Conservation (phyloP, 1,140 invertebrate species). For the Drosophila baimaii region DNA sequence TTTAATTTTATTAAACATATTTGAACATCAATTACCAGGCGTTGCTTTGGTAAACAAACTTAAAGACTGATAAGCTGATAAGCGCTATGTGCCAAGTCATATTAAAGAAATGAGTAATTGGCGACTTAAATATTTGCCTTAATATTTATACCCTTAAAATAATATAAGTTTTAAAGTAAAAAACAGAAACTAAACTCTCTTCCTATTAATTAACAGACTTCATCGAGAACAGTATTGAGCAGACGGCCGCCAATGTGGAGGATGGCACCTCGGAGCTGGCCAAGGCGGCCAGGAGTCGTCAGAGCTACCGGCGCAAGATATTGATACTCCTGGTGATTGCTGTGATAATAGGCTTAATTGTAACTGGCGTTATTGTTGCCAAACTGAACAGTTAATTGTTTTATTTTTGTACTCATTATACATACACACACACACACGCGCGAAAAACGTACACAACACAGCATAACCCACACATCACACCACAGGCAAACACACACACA, state of each 20-base stretch:
- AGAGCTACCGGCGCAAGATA: constrained; percentile 89
- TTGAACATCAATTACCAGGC: background rate
- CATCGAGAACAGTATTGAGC: constrained; percentile 94
- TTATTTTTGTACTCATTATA: constrained; percentile 57
- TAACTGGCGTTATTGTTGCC: constrained; percentile 88
- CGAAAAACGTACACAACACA: constrained; percentile 41
- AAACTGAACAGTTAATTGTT: constrained; percentile 85
- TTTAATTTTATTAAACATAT: background rate
- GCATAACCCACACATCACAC: constrained; percentile 32
- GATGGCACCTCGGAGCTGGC: constrained; percentile 90
- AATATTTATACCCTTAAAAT: background rate
- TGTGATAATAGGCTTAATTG: constrained; percentile 87
- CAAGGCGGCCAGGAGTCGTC: constrained; percentile 91
- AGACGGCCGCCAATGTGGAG: constrained; percentile 91
- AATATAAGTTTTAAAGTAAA: background rate
- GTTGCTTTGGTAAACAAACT: constrained; percentile 2
- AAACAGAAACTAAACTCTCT: background rate
- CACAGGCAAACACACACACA: constrained; percentile 33
- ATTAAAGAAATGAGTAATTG: constrained; percentile 1
- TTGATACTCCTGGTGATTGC: constrained; percentile 88
- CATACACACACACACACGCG: constrained; percentile 13
- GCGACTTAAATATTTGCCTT: background rate
- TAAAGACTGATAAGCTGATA: constrained; percentile 18
- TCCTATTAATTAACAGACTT: constrained; percentile 87
- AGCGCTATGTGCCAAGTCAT: background rate